Percentiles rank a stretch among this genome's conserved stretches.
These are phyloP conservation scores for Eriosoma lanigerum DNA, from an alignment of 1,140 invertebrate genomes.

Conservation along the genomic window DNA sequence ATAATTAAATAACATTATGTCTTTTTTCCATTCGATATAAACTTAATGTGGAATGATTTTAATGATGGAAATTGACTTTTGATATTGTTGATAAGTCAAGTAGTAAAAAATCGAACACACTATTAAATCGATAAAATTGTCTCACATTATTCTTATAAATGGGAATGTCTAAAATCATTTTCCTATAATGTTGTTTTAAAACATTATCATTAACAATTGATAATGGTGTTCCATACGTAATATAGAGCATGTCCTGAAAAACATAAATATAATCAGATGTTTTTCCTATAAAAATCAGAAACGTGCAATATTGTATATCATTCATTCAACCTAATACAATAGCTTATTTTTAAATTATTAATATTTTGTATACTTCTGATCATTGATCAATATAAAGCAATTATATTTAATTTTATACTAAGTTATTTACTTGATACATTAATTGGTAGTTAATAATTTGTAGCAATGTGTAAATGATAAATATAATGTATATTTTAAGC, in stretches of 20 bases:
- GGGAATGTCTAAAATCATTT: background rate
- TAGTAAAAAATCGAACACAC: background rate
- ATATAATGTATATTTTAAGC: too few species aligned
- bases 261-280: background rate
- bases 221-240: background rate
- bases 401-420: background rate
- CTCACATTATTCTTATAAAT: background rate
- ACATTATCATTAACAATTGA: background rate
- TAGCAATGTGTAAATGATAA: too few species aligned
- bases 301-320: background rate
- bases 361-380: too few species aligned
- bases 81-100: background rate
- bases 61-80: background rate
- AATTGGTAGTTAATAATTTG: too few species aligned
- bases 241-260: conserved; percentile 1
- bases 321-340: background rate
- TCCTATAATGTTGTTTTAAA: background rate
- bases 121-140: background rate
- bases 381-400: background rate
- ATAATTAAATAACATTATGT: background rate
- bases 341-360: too few species aligned
- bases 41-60: too few species aligned
- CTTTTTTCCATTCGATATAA: background rate
- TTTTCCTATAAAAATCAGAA: background rate
- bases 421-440: too few species aligned